These are phyloP conservation scores for Synchiropus splendidus DNA, from an alignment of 2,113 vertebrate species.

Conservation along the genomic window DNA sequence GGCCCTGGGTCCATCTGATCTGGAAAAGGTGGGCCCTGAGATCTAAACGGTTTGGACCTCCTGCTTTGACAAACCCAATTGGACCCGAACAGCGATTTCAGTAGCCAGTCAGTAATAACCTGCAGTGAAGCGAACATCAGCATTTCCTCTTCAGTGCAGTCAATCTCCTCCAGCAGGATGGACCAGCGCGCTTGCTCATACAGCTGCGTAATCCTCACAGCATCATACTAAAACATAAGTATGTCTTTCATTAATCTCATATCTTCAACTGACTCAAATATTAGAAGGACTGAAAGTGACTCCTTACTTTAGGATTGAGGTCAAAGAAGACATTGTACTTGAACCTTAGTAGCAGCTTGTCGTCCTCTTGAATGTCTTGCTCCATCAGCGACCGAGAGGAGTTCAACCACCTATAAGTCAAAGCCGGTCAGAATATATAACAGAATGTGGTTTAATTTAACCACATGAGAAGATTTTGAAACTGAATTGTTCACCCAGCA, in stretches of 20 bases:
- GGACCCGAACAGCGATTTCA: too few relatives aligned
- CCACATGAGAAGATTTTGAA: too few relatives aligned
- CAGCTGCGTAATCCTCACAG: slow-evolving; percentile 88
- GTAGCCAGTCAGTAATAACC: slow-evolving; percentile 62
- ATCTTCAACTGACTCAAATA: neutral
- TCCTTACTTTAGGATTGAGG: slow-evolving; percentile 89
- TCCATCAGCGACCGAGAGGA: slow-evolving; percentile 95
- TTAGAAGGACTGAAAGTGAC: neutral
- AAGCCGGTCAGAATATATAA: slow-evolving; percentile 7
- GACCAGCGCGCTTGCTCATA: slow-evolving; percentile 95
- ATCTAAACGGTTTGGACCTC: too few relatives aligned
- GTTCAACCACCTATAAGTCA: slow-evolving; percentile 82
- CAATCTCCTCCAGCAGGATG: slow-evolving; percentile 89
- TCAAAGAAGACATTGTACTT: slow-evolving; percentile 98
- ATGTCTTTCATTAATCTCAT: neutral
- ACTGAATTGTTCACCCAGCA: slow-evolving; percentile 67
- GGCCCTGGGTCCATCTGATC: too few relatives aligned
- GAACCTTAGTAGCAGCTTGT: slow-evolving; percentile 84
- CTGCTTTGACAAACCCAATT: too few relatives aligned
- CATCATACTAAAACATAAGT: slow-evolving; percentile 76
- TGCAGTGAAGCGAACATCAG: slow-evolving; percentile 94
- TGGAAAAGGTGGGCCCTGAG: too few relatives aligned
- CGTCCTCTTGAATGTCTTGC: slow-evolving; percentile 81
- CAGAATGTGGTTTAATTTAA: neutral
- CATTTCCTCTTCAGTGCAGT: slow-evolving; percentile 97